Conservation (phyloP, 1,140 invertebrate genomes). For the Penaeus chinensis region DNA sequence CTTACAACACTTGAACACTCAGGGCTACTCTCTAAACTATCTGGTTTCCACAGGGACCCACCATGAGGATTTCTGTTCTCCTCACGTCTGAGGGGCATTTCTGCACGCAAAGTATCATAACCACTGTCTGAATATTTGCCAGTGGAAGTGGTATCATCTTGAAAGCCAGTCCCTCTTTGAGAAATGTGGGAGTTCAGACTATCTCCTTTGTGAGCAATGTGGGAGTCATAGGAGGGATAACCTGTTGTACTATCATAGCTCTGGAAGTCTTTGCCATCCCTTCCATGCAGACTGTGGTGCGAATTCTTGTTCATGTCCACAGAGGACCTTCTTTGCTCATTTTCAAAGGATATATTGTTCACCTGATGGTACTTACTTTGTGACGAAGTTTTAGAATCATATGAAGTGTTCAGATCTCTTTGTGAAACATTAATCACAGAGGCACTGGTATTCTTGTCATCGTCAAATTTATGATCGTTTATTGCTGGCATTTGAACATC, state of each 20-base stretch:
- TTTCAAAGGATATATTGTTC: slow-evolving; percentile 28
- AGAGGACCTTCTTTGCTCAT: slow-evolving; percentile 20
- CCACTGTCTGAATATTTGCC: slow-evolving; percentile 68
- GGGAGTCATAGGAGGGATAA: slow-evolving; percentile 47
- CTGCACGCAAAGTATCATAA: slow-evolving; percentile 67
- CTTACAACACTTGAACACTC: slow-evolving; percentile 53
- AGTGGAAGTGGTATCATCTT: slow-evolving; percentile 55
- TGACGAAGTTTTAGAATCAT: slow-evolving; percentile 33
- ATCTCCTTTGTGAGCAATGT: slow-evolving; percentile 41
- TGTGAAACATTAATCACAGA: slow-evolving; percentile 9
- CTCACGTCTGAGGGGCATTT: slow-evolving; percentile 45
- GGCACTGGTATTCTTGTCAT: slow-evolving; percentile 30
- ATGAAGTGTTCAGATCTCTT: slow-evolving; percentile 27
- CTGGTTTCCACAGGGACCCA: slow-evolving; percentile 35
- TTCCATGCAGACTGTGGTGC: not conserved
- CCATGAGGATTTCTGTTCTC: slow-evolving; percentile 44
- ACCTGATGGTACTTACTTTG: slow-evolving; percentile 15
- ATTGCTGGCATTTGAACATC: slow-evolving; percentile 65
- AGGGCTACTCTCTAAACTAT: slow-evolving; percentile 39
- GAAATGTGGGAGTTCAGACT: slow-evolving; percentile 22
- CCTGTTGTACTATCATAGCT: slow-evolving; percentile 28
- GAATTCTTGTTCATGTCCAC: slow-evolving; percentile 25
- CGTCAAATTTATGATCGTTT: slow-evolving; percentile 69
- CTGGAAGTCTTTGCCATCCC: slow-evolving; percentile 24
- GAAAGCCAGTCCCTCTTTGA: slow-evolving; percentile 23